Percentiles rank a stretch among this genome's conserved stretches.
Conservation (phyloP, 1,140 invertebrate genomes). For the Argopecten irradians region DNA sequence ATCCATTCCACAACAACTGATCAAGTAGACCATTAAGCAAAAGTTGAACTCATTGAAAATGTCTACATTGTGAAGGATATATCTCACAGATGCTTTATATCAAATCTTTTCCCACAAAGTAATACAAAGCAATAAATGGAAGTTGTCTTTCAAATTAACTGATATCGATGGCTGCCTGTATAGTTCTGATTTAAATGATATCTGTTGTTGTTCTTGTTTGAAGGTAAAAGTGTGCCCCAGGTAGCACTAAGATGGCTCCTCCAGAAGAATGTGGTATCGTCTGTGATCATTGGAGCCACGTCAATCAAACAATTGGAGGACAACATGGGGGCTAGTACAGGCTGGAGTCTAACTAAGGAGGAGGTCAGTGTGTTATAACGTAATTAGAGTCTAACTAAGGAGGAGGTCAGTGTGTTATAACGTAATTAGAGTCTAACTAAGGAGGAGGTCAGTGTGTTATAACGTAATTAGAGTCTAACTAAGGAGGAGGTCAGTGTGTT, state of each 20-base stretch:
- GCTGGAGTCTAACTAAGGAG: slow-evolving; percentile 65
- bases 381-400: too few species aligned
- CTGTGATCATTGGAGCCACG: slow-evolving; percentile 71
- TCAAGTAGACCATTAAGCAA: too few species aligned
- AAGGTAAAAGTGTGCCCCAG: slow-evolving; percentile 66
- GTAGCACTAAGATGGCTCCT: slow-evolving; percentile 71
- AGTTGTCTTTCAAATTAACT: background rate
- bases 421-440: too few species aligned
- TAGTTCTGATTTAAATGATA: background rate
- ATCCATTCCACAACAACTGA: too few species aligned
- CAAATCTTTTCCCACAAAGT: background rate
- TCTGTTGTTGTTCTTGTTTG: background rate
- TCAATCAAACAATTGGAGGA: slow-evolving; percentile 71
- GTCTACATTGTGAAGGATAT: background rate
- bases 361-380: slow-evolving; percentile 55
- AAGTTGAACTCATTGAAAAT: background rate
- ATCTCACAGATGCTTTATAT: background rate
- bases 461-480: too few species aligned
- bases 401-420: too few species aligned
- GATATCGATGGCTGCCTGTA: background rate
- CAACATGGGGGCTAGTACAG: slow-evolving; percentile 66
- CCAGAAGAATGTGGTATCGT: slow-evolving; percentile 68
- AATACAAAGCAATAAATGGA: background rate
- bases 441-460: too few species aligned
- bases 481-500: too few species aligned